Evolutionary conservation across 23 tunicate genomes (phyloP).

Genomic region (Trididemnum nubilum): DNA sequence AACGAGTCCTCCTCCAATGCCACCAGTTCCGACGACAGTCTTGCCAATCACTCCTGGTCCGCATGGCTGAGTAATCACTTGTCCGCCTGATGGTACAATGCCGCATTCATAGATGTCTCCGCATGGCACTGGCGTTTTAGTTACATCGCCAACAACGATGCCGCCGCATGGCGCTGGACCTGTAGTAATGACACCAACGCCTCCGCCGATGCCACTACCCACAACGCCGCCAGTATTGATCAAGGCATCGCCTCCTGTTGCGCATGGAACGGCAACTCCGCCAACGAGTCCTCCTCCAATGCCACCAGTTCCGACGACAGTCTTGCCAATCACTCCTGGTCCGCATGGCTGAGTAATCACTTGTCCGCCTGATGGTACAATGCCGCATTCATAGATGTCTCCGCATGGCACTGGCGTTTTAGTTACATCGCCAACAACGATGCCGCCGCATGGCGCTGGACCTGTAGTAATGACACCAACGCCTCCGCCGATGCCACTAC

Average conservation of each 20-base stretch:
- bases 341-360: background rate
- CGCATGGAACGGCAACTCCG: background rate
- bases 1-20: background rate
- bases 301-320: background rate
- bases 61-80: background rate
- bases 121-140: background rate
- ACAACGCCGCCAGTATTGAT: background rate
- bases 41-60: slow-evolving; percentile 3
- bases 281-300: background rate
- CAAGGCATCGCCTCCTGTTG: background rate
- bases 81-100: background rate
- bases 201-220: background rate
- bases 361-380: background rate
- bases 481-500: background rate
- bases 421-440: background rate
- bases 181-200: background rate
- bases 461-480: background rate
- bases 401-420: background rate
- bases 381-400: slow-evolving; percentile 1
- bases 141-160: background rate
- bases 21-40: background rate
- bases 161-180: slow-evolving; percentile 3
- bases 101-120: slow-evolving; percentile 2
- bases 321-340: slow-evolving; percentile 2
- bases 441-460: slow-evolving; percentile 2